Percentiles rank a stretch among this genome's conserved stretches.
phyloP scores from a whole-genome alignment of 1,140 invertebrate species.

The Ips typographus region DNA sequence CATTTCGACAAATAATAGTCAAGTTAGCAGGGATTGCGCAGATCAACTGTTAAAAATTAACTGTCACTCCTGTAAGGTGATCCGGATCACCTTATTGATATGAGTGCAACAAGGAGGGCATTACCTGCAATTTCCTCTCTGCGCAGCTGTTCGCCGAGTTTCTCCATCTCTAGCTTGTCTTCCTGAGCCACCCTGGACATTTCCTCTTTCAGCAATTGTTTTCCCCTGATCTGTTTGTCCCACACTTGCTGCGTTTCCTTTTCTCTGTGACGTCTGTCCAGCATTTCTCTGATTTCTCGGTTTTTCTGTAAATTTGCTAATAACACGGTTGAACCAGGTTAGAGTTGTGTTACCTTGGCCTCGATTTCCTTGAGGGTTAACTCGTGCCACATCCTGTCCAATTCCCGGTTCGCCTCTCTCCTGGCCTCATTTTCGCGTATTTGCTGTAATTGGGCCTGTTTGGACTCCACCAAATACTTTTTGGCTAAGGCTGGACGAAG shows the following conservation, averaged over 20 bases:
- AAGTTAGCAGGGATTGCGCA: too few species aligned
- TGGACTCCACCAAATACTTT: constrained; percentile 44
- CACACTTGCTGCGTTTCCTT: constrained; percentile 41
- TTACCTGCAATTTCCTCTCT: constrained; percentile 45
- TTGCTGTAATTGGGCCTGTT: constrained; percentile 48
- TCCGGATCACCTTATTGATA: neutral
- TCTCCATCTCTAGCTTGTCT: constrained; percentile 43
- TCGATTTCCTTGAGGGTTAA: constrained; percentile 42
- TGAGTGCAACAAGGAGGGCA: neutral
- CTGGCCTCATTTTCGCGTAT: constrained; percentile 49
- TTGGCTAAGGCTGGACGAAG: constrained; percentile 42
- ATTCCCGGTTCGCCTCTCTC: constrained; percentile 45
- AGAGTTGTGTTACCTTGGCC: constrained; percentile 37
- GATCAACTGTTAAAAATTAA: too few species aligned
- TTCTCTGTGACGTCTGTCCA: constrained; percentile 37
- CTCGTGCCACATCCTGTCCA: constrained; percentile 48
- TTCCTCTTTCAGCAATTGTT: constrained; percentile 42
- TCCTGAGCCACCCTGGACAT: constrained; percentile 38
- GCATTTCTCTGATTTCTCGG: constrained; percentile 44
- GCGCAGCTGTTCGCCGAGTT: constrained; percentile 39
- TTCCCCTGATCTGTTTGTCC: constrained; percentile 47
- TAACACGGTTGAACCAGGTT: neutral
- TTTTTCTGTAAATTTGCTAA: constrained; percentile 37
- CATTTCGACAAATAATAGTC: neutral
- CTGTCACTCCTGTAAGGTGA: too few species aligned